Conservation (phyloP, 2,888 invertebrate genomes). For the Tyria jacobaeae region DNA sequence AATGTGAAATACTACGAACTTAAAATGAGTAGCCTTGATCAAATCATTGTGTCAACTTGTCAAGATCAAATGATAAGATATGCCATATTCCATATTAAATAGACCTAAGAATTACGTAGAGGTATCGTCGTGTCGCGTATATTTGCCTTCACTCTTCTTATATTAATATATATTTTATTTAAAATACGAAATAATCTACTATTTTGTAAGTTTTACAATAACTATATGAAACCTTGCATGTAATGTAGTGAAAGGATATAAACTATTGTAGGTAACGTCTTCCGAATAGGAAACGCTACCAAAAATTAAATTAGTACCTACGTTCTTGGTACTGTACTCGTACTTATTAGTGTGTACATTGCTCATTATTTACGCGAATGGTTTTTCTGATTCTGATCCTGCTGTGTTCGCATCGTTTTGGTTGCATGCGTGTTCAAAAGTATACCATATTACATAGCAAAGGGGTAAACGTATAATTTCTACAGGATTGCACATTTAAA, state of each 20-base stretch:
- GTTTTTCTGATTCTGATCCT: too few relatives aligned
- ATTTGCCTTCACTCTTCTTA: neutral
- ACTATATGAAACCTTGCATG: too few relatives aligned
- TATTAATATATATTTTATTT: neutral
- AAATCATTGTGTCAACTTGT: slow-evolving; percentile 36
- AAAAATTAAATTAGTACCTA: too few relatives aligned
- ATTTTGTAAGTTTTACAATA: neutral
- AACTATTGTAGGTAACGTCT: too few relatives aligned
- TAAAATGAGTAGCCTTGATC: slow-evolving; percentile 29
- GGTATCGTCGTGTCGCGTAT: neutral
- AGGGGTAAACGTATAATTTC: too few relatives aligned
- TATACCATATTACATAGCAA: too few relatives aligned
- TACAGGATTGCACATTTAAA: too few relatives aligned
- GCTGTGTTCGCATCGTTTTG: too few relatives aligned
- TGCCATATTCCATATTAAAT: slow-evolving; percentile 17
- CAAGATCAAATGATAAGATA: slow-evolving; percentile 36
- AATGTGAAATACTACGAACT: slow-evolving; percentile 14
- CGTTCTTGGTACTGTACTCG: too few relatives aligned
- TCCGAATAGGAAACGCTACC: too few relatives aligned
- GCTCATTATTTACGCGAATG: neutral
- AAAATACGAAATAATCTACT: neutral
- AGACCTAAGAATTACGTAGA: slow-evolving; percentile 8
- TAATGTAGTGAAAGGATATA: too few relatives aligned
- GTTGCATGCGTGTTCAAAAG: too few relatives aligned
- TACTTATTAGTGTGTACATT: neutral